Conservation (phyloP, 2,113 vertebrate genomes). For the Morone saxatilis region DNA sequence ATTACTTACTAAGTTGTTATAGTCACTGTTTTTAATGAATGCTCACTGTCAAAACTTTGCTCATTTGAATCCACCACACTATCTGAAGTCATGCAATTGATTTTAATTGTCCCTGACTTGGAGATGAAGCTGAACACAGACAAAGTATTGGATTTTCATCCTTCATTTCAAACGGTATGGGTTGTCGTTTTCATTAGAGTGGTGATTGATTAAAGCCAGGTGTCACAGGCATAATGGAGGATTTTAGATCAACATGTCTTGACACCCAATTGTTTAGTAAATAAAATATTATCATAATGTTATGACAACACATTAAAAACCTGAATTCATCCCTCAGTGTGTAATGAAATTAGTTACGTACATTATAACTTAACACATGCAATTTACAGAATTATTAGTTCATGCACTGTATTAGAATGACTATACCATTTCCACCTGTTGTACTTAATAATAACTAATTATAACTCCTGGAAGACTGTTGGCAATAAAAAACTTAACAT, state of each 20-base stretch:
- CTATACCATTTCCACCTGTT: not conserved
- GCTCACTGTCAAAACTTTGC: slow-evolving; percentile 50
- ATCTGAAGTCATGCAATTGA: slow-evolving; percentile 56
- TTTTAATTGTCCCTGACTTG: slow-evolving; percentile 65
- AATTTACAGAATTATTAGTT: not conserved
- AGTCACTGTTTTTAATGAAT: slow-evolving; percentile 60
- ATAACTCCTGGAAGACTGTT: not conserved
- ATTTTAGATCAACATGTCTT: slow-evolving; percentile 26
- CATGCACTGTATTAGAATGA: not conserved
- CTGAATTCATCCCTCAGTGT: not conserved
- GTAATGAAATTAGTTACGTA: not conserved
- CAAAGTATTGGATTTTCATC: slow-evolving; percentile 47
- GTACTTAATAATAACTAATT: not conserved
- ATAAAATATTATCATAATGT: not conserved
- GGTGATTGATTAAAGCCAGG: slow-evolving; percentile 44
- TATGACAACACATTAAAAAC: not conserved
- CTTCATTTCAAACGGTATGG: slow-evolving; percentile 38
- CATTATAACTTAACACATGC: not conserved
- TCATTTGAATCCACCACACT: slow-evolving; percentile 28
- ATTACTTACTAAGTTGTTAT: slow-evolving; percentile 36
- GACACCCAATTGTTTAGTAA: slow-evolving; percentile 14
- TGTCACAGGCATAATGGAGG: slow-evolving; percentile 3
- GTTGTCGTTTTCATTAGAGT: slow-evolving; percentile 33
- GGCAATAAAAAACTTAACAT: not conserved
- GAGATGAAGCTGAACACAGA: slow-evolving; percentile 54